These are phyloP conservation scores for Myiagra hebetior DNA, from an alignment of 2,113 vertebrate species.

Conservation along the genomic window DNA sequence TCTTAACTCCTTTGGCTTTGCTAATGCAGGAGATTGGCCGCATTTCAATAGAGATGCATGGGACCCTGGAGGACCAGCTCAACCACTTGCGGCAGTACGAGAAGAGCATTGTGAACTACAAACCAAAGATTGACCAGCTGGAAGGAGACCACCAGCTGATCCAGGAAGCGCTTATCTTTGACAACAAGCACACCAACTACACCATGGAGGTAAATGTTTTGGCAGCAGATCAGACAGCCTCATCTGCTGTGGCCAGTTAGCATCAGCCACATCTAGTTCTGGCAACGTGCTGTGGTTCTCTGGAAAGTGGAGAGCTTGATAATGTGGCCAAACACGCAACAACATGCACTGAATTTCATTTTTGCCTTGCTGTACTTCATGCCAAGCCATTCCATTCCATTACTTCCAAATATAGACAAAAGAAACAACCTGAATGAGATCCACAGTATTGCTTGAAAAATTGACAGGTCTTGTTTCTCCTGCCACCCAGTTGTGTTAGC, in stretches of 20 bases:
- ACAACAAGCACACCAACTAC: constrained; percentile 99
- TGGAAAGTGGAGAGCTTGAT: background rate
- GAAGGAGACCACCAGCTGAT: constrained; percentile 98
- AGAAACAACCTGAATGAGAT: background rate
- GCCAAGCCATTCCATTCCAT: background rate
- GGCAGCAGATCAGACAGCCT: background rate
- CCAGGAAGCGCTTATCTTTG: constrained; percentile 96
- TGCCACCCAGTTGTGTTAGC: background rate
- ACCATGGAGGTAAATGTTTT: constrained; percentile 91
- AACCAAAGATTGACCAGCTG: constrained; percentile 98
- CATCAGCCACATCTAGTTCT: background rate
- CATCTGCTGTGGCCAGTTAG: background rate
- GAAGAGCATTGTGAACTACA: constrained; percentile 98
- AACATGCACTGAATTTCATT: background rate
- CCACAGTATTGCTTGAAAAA: background rate
- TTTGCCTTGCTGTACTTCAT: background rate
- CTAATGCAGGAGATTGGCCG: constrained; percentile 89
- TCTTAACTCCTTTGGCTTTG: background rate
- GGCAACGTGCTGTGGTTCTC: background rate
- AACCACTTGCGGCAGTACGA: constrained; percentile 93
- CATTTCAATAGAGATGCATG: constrained; percentile 98
- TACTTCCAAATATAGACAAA: background rate
- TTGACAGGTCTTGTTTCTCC: background rate
- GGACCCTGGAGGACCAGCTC: constrained; percentile 96
- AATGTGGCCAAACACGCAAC: background rate